phyloP scores from a whole-genome alignment of 1,140 invertebrate genomes.

The Anadara kagoshimensis region DNA sequence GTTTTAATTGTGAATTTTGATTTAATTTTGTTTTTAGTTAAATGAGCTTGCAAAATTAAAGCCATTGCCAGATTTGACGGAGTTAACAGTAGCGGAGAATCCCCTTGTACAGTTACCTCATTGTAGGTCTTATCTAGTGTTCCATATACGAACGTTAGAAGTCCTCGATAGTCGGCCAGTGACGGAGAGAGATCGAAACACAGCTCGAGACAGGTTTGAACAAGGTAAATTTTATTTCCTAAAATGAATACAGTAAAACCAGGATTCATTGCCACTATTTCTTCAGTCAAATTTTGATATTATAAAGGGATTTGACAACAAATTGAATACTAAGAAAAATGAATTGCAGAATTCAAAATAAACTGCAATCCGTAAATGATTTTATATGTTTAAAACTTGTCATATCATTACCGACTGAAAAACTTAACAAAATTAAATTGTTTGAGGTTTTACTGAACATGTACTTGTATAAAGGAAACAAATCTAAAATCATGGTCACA shows the following conservation, averaged over 20 bases:
- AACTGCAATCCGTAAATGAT: conserved; percentile 64
- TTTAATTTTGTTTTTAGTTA: conserved; percentile 53
- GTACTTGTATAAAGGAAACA: too few relatives aligned
- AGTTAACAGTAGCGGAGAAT: conserved; percentile 67
- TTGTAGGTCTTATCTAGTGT: conserved; percentile 65
- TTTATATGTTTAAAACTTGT: too few relatives aligned
- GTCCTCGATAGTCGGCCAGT: conserved; percentile 65
- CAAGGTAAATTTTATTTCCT: conserved; percentile 64
- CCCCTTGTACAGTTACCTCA: conserved; percentile 67
- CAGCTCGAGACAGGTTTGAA: conserved; percentile 66
- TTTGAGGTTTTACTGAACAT: too few relatives aligned
- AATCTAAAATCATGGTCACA: too few relatives aligned
- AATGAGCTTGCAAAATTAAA: conserved; percentile 69
- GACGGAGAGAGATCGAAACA: conserved; percentile 54
- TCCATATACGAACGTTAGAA: conserved; percentile 67
- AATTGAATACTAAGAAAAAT: conserved; percentile 56
- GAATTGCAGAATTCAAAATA: conserved; percentile 57
- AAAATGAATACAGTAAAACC: conserved; percentile 62
- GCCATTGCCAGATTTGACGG: conserved; percentile 62
- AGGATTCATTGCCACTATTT: too few relatives aligned
- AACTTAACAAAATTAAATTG: too few relatives aligned
- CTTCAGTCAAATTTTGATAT: too few relatives aligned
- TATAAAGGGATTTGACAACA: conserved; percentile 61
- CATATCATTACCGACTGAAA: too few relatives aligned
- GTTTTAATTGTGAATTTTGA: too few relatives aligned